Evolutionary conservation across 2,888 invertebrate species (phyloP).

Genomic region (Lucinisca nassula): DNA sequence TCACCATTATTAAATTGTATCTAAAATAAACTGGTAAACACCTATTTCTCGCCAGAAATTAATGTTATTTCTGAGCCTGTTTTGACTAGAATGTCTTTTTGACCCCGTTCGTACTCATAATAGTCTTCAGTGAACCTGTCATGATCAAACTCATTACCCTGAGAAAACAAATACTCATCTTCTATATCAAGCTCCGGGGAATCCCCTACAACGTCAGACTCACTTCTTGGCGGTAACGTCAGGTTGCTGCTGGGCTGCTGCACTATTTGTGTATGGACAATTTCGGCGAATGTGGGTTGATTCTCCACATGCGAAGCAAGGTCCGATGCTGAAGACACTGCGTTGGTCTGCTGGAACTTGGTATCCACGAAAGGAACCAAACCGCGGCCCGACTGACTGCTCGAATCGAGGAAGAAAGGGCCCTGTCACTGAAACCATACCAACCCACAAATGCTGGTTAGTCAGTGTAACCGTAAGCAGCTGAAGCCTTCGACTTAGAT

Average conservation of each 20-base stretch:
- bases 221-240: not conserved
- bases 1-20: not conserved
- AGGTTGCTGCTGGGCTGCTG: not conserved
- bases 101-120: not conserved
- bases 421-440: not conserved
- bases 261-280: not conserved
- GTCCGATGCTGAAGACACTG: not conserved
- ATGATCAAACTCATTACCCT: not conserved
- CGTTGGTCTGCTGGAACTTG: not conserved
- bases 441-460: not conserved
- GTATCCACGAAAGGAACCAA: not conserved
- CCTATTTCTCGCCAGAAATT: conserved; percentile 23
- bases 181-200: not conserved
- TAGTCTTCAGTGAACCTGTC: not conserved
- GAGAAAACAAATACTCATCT: not conserved
- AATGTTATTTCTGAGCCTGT: conserved; percentile 29
- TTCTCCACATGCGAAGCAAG: not conserved
- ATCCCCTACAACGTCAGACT: not conserved
- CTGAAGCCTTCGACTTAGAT: not conserved
- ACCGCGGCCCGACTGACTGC: not conserved
- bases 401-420: not conserved
- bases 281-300: not conserved
- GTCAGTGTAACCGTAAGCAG: not conserved
- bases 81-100: conserved; percentile 42
- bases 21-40: conserved; percentile 9